Percentiles rank a stretch among this genome's conserved stretches.
Evolutionary conservation across 2,113 vertebrate genomes (phyloP).

Genomic region (Proteles cristata): DNA sequence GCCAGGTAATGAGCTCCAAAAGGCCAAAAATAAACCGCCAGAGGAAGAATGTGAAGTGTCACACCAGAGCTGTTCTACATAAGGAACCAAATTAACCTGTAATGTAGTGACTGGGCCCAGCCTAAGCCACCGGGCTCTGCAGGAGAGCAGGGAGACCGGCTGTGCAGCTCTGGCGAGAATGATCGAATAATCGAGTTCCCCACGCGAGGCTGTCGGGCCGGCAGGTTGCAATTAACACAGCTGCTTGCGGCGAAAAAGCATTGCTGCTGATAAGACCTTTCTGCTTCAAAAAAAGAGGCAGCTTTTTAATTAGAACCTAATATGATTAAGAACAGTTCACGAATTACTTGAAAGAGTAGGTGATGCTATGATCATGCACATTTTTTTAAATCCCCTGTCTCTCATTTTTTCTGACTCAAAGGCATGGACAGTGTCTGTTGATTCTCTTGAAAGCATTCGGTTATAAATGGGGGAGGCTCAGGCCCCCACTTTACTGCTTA

Average conservation of each 20-base stretch:
- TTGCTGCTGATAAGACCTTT: background rate
- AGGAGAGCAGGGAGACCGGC: background rate
- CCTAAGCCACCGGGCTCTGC: background rate
- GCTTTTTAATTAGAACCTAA: background rate
- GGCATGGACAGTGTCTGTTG: background rate
- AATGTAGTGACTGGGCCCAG: background rate
- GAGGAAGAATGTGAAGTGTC: constrained; percentile 59
- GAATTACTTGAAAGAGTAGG: background rate
- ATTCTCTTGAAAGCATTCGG: background rate
- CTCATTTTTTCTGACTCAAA: background rate
- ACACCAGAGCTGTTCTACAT: constrained; percentile 52
- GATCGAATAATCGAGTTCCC: background rate
- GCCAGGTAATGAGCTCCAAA: constrained; percentile 32
- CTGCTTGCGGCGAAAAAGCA: background rate
- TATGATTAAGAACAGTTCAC: background rate
- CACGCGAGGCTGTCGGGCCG: fast-evolving
- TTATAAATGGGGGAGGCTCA: background rate
- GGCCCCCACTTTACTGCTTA: background rate
- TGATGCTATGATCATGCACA: background rate
- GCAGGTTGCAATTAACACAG: background rate
- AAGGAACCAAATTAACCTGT: constrained; percentile 49
- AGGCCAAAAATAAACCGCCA: background rate
- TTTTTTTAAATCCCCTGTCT: background rate
- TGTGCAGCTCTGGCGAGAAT: background rate
- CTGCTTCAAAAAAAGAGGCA: constrained; percentile 1